These are phyloP conservation scores for Helleia helle DNA, from an alignment of 2,888 invertebrate species.

Conservation along the genomic window DNA sequence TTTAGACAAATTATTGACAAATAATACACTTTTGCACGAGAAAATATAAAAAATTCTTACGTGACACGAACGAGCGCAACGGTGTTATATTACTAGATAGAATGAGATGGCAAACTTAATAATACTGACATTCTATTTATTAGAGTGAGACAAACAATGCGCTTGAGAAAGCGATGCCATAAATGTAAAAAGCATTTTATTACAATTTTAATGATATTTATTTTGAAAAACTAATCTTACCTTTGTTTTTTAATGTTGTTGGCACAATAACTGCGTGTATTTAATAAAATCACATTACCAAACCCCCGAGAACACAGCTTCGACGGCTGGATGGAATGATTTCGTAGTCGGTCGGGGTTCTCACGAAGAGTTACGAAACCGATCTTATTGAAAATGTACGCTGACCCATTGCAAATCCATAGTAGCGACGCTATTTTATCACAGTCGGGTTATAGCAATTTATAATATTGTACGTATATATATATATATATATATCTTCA, in stretches of 20 bases:
- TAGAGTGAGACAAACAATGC: constrained; percentile 56
- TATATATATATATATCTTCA: background rate
- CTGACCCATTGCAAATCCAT: constrained; percentile 27
- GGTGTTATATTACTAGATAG: constrained; percentile 73
- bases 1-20: constrained; percentile 38
- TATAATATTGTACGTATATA: constrained; percentile 20
- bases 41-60: constrained; percentile 71
- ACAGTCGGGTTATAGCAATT: constrained; percentile 54
- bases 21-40: constrained; percentile 45
- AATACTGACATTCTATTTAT: constrained; percentile 48
- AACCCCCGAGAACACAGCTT: constrained; percentile 72
- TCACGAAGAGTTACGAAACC: constrained; percentile 56
- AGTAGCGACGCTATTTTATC: constrained; percentile 32
- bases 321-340: constrained; percentile 75
- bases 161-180: constrained; percentile 71
- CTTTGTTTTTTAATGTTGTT: constrained; percentile 66
- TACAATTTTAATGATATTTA: constrained; percentile 39
- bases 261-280: constrained; percentile 65
- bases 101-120: constrained; percentile 59
- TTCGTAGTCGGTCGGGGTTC: constrained; percentile 68
- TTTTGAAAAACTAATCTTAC: constrained; percentile 41
- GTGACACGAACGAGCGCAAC: constrained; percentile 74
- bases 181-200: constrained; percentile 61
- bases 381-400: constrained; percentile 41
- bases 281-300: constrained; percentile 66